Evolutionary conservation across 2,797 vertebrate genomes (phyloP), one percentile per base, ranked within the genome.

Genomic region (Salarias fasciatus): DNA sequence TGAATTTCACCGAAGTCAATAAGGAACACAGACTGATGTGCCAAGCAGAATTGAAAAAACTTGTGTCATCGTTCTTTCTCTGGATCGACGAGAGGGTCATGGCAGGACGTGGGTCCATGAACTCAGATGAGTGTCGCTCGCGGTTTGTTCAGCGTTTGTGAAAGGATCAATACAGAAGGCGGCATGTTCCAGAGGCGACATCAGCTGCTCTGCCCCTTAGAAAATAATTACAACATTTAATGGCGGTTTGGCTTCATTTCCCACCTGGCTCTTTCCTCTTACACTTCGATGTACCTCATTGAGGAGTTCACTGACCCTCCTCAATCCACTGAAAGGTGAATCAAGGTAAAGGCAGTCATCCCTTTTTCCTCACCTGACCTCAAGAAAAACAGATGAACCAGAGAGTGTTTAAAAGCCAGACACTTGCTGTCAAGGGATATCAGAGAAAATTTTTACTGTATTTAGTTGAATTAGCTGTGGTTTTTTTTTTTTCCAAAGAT

Each of bases 251-350:
- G 7, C 35, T 52, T 30, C 7, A 48, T 31, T 38, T n/a, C 18
- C 11, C 29, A 9, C 3, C 5, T 14, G 18, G 13, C 44, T 37
- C 15, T 35, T 10, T 5, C 11, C 11, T 1, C 3, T 59, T 44
- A 36, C 14, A 51, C 15, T 47, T 40, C 31, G 63, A 28, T 15
- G 44, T 35, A 4, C 43, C 40, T 43, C 33, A 46, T 6, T 6
- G 43, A 57, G 9, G 3, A 49, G 30, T 29, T 58, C 8, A 48
- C 24, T 52, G 41, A 63, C 40, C 15, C 36, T 15, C 12, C n/a
- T 30, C 46, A 54, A 56, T 62, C 55, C 24, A 13, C 8, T 12
- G 5, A 52, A 56, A 45, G 13, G 29, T 51, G 14, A 69, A 70
- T 28, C 13, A 43, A 53, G 31, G 31, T 24, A 45, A 31, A 48